Conservation (phyloP, 2,888 invertebrate species). For the Drosophila meridionalis region DNA sequence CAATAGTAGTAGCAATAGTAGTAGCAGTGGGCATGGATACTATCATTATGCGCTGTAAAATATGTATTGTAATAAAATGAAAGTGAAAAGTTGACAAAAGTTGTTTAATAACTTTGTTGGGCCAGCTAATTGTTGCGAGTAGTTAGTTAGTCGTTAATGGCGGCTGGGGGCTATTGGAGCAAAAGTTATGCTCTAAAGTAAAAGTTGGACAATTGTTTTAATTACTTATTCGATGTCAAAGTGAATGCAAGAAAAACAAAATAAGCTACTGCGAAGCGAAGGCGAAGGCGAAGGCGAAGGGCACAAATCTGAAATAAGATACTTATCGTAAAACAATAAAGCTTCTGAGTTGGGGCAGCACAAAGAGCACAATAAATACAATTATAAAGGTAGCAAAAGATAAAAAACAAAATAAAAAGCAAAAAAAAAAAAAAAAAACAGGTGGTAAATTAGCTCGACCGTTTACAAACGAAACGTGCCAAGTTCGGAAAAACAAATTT, state of each 20-base stretch:
- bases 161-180: background rate
- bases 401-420: background rate
- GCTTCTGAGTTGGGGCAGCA: background rate
- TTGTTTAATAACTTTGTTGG: constrained; percentile 5
- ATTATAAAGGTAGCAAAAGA: background rate
- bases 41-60: background rate
- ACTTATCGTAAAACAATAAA: constrained; percentile 9
- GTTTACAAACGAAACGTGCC: background rate
- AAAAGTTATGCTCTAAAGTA: constrained; percentile 7
- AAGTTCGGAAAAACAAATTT: background rate
- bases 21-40: background rate
- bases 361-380: background rate
- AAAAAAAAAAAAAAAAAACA: background rate
- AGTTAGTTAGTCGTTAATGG: background rate
- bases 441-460: no score
- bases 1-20: background rate
- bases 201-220: constrained; percentile 10
- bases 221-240: constrained; percentile 7
- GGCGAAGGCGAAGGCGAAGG: background rate
- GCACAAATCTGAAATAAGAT: constrained; percentile 3
- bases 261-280: no score
- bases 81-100: constrained; percentile 3
- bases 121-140: constrained; percentile 7
- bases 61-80: background rate
- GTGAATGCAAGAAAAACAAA: background rate